Base-by-base conservation (phyloP, 2,797 vertebrate genomes). In the Apogon hyalosoma region DNA sequence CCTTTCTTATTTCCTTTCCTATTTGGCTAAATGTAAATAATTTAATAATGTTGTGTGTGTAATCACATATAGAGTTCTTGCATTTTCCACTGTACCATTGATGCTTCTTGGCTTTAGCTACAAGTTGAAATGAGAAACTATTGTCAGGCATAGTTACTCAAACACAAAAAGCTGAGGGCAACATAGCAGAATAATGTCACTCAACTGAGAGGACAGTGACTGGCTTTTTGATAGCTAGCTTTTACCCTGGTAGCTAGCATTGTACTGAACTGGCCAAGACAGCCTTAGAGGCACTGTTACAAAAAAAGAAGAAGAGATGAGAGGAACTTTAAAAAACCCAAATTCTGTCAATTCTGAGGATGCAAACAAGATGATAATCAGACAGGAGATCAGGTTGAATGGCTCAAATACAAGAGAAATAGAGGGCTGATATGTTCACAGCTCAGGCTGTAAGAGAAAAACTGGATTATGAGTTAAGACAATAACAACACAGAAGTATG, bases 211-310 rank as follows among this genome's bases (percentile, higher is more conserved):
- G 58, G 68, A 81, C 58, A 62, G 73, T 21, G 69, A 80, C 66
- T 70, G 81, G 78, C 84, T 82, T 80, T 61, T 78, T 36, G 11
- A 50, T 39, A 39, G 75, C 79, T 77, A 80, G 77, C 65, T 1
- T 69, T 74, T 67, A 73, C 63, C 61, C 82, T 84, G 76, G 68
- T 31, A 63, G 79, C 86, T 76, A 79, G 81, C 80, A 66, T 45
- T 59, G 63, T 82, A 73, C 58, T 79, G 71, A 79, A 87, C 84
- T 87, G 87, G 84, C 84, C 55, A 0, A 75, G 69, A 42, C 58
- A 79, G 88, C 87, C 86, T 74, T 50, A 86, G 87, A 91, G 90
- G 90, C 88, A 90, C 91, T 82, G 82, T 77, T 85, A 83, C 54
- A 12, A 46, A 63, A 72, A 67, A 45, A 24, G 38, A n/a, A 21